Conservation (phyloP, 2,888 invertebrate species). For the Microlaimidae sp. region DNA sequence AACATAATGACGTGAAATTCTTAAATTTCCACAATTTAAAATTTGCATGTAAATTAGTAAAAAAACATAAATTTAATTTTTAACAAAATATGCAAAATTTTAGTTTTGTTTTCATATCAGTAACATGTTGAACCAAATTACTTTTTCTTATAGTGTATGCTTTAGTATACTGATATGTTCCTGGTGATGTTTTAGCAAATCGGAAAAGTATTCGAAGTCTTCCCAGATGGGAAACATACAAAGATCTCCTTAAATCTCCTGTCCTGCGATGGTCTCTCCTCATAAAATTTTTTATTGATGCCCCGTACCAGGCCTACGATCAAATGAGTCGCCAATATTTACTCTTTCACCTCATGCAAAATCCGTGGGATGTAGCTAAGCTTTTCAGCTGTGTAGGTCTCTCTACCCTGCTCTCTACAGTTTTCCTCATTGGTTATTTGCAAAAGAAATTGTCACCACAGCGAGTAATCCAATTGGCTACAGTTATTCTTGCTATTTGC, state of each 20-base stretch:
- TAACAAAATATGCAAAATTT: no score
- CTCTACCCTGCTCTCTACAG: slow-evolving; percentile 22
- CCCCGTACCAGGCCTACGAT: slow-evolving; percentile 27
- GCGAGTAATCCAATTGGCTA: slow-evolving; percentile 19
- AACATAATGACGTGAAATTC: no score
- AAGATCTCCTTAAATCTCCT: not conserved
- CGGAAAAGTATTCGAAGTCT: no score
- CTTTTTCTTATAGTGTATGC: no score
- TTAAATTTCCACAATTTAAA: no score
- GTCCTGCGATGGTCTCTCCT: slow-evolving; percentile 1
- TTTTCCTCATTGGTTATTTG: slow-evolving; percentile 21
- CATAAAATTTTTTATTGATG: slow-evolving; percentile 19
- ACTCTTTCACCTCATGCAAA: slow-evolving; percentile 19
- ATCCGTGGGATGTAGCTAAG: slow-evolving; percentile 21
- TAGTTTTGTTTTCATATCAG: no score
- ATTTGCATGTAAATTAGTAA: no score
- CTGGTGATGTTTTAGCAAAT: no score
- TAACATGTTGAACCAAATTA: no score
- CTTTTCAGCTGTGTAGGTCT: slow-evolving; percentile 20
- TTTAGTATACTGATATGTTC: no score
- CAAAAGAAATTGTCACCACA: slow-evolving; percentile 21
- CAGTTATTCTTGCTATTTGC: slow-evolving; percentile 18
- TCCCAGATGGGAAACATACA: not conserved
- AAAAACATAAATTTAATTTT: no score
- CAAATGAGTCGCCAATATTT: slow-evolving; percentile 23